Evolutionary conservation across 2,888 invertebrate genomes (phyloP), one percentile per base, ranked within the genome.

Genomic region (Bombylius major): DNA sequence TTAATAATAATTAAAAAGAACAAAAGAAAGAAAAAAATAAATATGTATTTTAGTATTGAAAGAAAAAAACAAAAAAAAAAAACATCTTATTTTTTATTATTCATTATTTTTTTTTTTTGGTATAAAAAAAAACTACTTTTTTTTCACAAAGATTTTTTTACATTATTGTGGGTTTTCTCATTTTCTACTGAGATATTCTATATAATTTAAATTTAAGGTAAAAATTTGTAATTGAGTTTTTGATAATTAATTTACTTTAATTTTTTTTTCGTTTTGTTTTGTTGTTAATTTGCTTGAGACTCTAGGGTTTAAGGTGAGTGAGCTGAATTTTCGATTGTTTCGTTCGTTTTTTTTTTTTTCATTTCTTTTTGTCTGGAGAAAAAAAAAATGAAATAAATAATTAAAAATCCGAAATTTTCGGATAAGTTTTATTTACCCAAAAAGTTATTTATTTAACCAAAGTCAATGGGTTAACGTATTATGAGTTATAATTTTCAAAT

Each of bases 291-390:
- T 62, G 60, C 61, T 60, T 61, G 62, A 63, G 62, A 62, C 62
- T 62, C 60, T 61, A 62, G 62, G 58, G 59, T 23, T 61, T 61
- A 62, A 56, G 59, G 59, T 55, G 46, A 56, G 56, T 56, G n/a
- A n/a, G 56, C 52, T 23, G 23, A 2, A 23, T 23, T 23, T n/a
- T 23, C 23, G 23, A 53, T 49, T 12, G 23, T 32, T 36, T 47
- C 4, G 34, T 36, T 42, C 11, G 39, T 42, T 11, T 42, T 39
- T 39, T 39, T n/a, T 39, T 39, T 39, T 39, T 42, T 42, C 5
- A 8, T 9, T 8, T 36, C 9, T 36, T 36, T 8, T 36, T 9
- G 36, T 9, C 6, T 36, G 31, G 33, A 46, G 23, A 33, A 52
- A 34, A 12, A 8, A 50, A 55, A 50, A 39, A 50, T 33, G 12